Base-by-base conservation (phyloP, 2,888 invertebrate genomes). In the Dusona sp. region DNA sequence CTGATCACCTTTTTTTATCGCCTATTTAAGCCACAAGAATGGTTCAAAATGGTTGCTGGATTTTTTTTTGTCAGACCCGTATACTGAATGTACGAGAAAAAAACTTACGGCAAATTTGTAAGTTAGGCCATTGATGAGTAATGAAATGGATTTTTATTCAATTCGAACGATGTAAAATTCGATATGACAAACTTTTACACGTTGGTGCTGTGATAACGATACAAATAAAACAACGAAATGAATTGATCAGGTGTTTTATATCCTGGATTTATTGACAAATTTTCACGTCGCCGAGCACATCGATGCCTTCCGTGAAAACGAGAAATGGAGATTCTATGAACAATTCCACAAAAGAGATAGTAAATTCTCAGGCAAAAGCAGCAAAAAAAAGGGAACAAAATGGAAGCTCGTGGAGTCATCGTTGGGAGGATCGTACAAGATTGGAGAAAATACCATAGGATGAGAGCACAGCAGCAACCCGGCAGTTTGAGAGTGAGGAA, bases 401-500 rank as follows among this genome's bases (percentile, higher is more conserved):
- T 82, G 48, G 70, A 42, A 74, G 74, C n/a, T 54, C 70, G 65
- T 13, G 36, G 29, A 67, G 42, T 38, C 64, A 64, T 80, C 45
- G 79, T 65, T 51, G 36, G 73, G 1, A 36, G 65, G 38, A 65
- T 74, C 38, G 70, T 29, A n/a, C 19, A 54, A 51, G 51, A 36
- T 65, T 65, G 73, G 72, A 73, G 67, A 42, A 67, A 77, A 61
- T 25, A 65, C 29, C n/a, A 45, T 48, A 7, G 54, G 73, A 70
- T 67, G 16, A 25, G 13, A 42, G 25, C 36, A 38, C 0, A 64
- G 79, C 51, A 51, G 86, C 36, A 36, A 77, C 51, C 75, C 77
- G 75, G 61, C 48, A 36, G 79, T 72, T 70, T 16, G 45, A 74
- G 68, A 84, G 74, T 78, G 81, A 87, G 82, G 86, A 87, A 86